Evolutionary conservation across 2,888 invertebrate species (phyloP), one percentile per base, ranked within the genome.

Genomic region (Galerucella nymphaeae): DNA sequence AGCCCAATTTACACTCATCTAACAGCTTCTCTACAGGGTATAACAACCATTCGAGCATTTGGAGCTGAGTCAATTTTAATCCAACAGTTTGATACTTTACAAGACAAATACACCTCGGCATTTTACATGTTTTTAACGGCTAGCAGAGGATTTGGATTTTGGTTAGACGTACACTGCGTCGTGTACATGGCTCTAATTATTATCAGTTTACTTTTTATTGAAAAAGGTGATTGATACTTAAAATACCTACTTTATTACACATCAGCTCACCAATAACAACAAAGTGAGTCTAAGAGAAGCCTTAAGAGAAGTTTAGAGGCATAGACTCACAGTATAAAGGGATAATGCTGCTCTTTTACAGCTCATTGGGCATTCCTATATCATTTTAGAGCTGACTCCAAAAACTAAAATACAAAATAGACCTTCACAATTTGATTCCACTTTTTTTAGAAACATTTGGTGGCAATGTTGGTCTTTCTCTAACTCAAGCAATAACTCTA

Each of bases 1-100:
- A 93, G 93, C 81, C 94, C 95, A 0, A 90, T 95, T 0, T 95
- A 93, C 84, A 90, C 91, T 0, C 92, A 94, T 79, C 87, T 94
- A 50, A 93, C 91, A 79, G 91, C 93, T 65, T 91, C 93, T 0
- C 88, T 95, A 16, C 91, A 93, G 85, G 95, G 95, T 1, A 85
- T 95, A 2, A 89, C 92, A 16, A 93, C 94, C 0, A 93, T 95
- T 30, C 87, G 94, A 78, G 92, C 94, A 1, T 91, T 92, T 79
- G 87, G 89, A 71, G 92, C 91, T 0, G 90, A 92, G 83, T 85
- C 88, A n/a, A 88, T 89, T 6, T 88, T 94, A 65, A 88, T 89
- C 50, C 83, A 83, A 30, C 90, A 91, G 79, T 92, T 92, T 80
- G 90, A 91, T 79, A 85, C 87, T 23, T 89, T 90, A 78, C 90